A percentile compares a stretch with the other conserved stretches of the same genome.
These are phyloP conservation scores for Thunnus maccoyii DNA, from an alignment of 2,113 vertebrate species.

Conservation along the genomic window DNA sequence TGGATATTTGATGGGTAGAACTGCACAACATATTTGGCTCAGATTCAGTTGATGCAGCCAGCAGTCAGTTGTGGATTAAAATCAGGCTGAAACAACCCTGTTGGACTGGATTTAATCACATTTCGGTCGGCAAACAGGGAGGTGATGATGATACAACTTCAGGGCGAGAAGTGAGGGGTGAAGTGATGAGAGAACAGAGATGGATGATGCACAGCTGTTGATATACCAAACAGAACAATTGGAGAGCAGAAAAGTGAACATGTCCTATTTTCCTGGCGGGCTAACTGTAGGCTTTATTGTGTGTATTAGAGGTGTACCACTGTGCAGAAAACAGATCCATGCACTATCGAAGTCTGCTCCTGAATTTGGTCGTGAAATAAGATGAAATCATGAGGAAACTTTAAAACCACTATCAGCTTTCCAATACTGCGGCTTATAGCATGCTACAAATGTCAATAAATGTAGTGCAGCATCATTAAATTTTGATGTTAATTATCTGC, in stretches of 20 bases:
- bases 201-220: constrained; percentile 28
- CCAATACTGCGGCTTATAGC: constrained; percentile 39
- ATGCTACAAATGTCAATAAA: constrained; percentile 70
- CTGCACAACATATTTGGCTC: constrained; percentile 40
- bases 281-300: constrained; percentile 22
- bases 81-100: constrained; percentile 22
- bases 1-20: constrained; percentile 26
- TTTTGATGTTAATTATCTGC: constrained; percentile 75
- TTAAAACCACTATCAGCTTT: constrained; percentile 31
- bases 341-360: constrained; percentile 10
- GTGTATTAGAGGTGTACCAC: constrained; percentile 22
- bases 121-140: constrained; percentile 33
- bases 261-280: constrained; percentile 8
- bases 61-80: constrained; percentile 49
- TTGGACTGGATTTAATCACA: constrained; percentile 47
- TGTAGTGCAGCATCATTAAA: constrained; percentile 64
- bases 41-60: constrained; percentile 13
- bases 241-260: constrained; percentile 35
- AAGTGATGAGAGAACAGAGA: not conserved
- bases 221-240: constrained; percentile 38
- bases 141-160: constrained; percentile 14
- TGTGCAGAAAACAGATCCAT: constrained; percentile 36
- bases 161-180: not conserved
- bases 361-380: constrained; percentile 24
- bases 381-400: constrained; percentile 36